phyloP scores from a whole-genome alignment of 2,888 invertebrate species.

The Druceiella hillmani region DNA sequence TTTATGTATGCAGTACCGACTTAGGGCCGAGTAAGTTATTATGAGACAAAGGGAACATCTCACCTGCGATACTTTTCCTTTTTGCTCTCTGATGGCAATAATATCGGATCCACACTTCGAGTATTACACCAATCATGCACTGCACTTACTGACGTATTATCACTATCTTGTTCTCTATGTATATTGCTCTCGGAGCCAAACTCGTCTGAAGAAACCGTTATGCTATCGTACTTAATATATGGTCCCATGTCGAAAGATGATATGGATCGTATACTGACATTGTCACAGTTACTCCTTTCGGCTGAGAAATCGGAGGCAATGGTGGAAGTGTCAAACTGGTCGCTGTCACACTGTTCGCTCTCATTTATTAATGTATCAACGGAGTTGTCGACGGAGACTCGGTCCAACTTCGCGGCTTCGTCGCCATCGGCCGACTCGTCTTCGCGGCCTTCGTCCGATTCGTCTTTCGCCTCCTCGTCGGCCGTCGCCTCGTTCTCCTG shows the following conservation, averaged over 20 bases:
- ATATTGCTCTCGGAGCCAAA: constrained; percentile 49
- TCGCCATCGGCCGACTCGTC: constrained; percentile 34
- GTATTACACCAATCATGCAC: constrained; percentile 50
- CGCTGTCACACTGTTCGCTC: constrained; percentile 32
- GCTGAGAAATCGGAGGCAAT: constrained; percentile 36
- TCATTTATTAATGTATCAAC: constrained; percentile 47
- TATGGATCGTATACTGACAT: constrained; percentile 49
- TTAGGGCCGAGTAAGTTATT: too few species aligned
- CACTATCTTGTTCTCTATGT: constrained; percentile 45
- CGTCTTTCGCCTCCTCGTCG: constrained; percentile 28
- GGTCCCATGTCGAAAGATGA: constrained; percentile 49
- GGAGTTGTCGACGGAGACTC: constrained; percentile 43
- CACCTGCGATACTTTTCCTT: constrained; percentile 52
- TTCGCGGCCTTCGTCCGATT: constrained; percentile 32
- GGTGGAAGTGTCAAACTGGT: constrained; percentile 37
- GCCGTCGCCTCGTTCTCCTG: constrained; percentile 20
- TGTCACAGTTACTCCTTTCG: constrained; percentile 44
- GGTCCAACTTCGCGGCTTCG: constrained; percentile 31
- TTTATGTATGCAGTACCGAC: too few species aligned
- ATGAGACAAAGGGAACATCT: too few species aligned
- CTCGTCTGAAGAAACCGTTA: constrained; percentile 49
- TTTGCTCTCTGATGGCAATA: constrained; percentile 44
- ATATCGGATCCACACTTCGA: constrained; percentile 40
- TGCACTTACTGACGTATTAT: constrained; percentile 48
- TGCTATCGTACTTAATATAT: constrained; percentile 48